Conservation (phyloP, 2,797 vertebrate genomes). For the Ptychadena robeensis region DNA sequence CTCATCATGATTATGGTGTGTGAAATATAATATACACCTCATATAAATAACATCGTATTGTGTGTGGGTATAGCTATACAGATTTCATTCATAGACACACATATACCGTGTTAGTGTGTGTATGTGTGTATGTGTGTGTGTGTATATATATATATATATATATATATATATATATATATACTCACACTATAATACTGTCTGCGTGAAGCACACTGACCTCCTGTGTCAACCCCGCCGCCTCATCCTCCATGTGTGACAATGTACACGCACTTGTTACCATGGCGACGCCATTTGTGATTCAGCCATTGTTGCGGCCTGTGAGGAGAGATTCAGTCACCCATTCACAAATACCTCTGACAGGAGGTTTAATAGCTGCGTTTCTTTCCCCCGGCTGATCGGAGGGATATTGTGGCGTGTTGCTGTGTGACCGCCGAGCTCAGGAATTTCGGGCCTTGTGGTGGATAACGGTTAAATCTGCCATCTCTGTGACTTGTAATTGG, state of each 20-base stretch:
- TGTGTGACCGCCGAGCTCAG: background rate
- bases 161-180: no score
- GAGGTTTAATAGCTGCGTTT: slow-evolving; percentile 44
- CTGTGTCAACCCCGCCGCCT: background rate
- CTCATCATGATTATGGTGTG: no score
- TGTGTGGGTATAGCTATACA: no score
- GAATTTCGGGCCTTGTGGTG: slow-evolving; percentile 3
- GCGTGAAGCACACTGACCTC: no score
- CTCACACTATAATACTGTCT: no score
- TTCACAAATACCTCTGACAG: slow-evolving; percentile 45
- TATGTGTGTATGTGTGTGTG: no score
- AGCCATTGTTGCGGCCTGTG: slow-evolving; percentile 32
- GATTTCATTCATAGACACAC: no score
- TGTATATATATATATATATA: no score
- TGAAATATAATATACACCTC: no score
- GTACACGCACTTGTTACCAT: slow-evolving; percentile 33
- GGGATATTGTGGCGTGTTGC: background rate
- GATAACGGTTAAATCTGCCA: background rate
- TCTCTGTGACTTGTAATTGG: background rate
- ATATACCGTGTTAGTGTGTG: no score
- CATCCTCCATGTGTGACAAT: slow-evolving; percentile 4
- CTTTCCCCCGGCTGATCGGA: slow-evolving; percentile 8
- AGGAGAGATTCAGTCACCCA: slow-evolving; percentile 7
- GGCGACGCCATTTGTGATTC: slow-evolving; percentile 35
- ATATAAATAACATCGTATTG: no score